Conservation (phyloP, 2,888 invertebrate genomes). For the Megamerina dolium region DNA sequence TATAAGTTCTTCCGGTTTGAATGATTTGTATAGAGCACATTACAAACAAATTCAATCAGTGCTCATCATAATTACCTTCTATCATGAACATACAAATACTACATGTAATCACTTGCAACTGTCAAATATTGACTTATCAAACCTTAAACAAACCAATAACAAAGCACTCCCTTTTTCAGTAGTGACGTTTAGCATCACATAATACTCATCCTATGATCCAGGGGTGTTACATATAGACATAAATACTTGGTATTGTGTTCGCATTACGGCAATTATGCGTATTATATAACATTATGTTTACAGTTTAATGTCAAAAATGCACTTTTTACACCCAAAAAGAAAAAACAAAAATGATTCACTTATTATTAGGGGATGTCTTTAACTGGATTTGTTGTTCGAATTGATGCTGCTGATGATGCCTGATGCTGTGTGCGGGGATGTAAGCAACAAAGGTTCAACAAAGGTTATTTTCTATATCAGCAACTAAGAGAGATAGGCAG, state of each 20-base stretch:
- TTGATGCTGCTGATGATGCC: constrained; percentile 7
- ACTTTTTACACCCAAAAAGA: constrained; percentile 40
- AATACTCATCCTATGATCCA: too few relatives aligned
- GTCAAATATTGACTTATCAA: constrained; percentile 45
- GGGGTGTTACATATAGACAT: too few relatives aligned
- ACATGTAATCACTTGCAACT: constrained; percentile 12
- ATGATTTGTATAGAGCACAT: too few relatives aligned
- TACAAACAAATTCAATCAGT: too few relatives aligned
- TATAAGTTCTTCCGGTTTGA: too few relatives aligned
- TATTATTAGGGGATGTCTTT: constrained; percentile 30
- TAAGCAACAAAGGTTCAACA: too few relatives aligned
- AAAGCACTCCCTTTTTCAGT: constrained; percentile 25
- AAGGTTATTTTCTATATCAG: too few relatives aligned
- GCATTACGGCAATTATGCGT: constrained; percentile 31
- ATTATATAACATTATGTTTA: constrained; percentile 39
- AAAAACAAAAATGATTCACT: constrained; percentile 34
- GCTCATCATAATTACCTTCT: too few relatives aligned
- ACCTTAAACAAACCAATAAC: constrained; percentile 45
- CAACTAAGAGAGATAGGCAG: constrained; percentile 21
- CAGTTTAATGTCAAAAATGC: constrained; percentile 43
- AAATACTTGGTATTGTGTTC: too few relatives aligned
- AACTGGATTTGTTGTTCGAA: neutral
- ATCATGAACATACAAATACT: neutral
- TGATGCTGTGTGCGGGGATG: too few relatives aligned
- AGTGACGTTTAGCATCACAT: constrained; percentile 10